A percentile compares a stretch with the other conserved stretches of the same genome.
Evolutionary conservation across 2,113 vertebrate species (phyloP).

Genomic region (Heptranchias perlo): DNA sequence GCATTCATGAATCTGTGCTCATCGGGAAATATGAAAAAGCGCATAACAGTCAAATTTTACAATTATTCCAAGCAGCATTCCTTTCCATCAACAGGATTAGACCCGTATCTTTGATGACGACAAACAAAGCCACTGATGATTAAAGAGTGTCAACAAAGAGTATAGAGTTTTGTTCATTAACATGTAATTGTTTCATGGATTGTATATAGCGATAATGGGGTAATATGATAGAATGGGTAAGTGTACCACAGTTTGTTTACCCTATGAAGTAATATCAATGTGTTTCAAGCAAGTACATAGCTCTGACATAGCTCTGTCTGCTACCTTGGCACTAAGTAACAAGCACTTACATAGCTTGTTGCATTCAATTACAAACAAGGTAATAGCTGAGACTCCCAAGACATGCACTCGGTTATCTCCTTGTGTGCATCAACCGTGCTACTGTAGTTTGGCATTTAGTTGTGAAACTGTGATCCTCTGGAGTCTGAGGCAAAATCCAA

Average conservation of each 20-base stretch:
- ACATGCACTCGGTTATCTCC: not conserved
- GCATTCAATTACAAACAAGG: not conserved
- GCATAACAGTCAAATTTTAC: not conserved
- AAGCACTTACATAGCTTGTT: not conserved
- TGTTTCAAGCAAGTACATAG: not conserved
- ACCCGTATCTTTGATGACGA: not conserved
- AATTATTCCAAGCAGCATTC: not conserved
- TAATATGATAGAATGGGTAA: not conserved
- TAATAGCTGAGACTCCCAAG: not conserved
- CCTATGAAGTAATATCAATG: not conserved
- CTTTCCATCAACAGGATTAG: not conserved
- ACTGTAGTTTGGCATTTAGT: not conserved
- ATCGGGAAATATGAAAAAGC: not conserved
- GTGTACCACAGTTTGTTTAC: not conserved
- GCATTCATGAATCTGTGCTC: not conserved
- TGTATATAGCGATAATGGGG: not conserved
- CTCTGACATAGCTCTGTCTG: not conserved
- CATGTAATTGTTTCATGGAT: not conserved
- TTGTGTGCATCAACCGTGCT: not conserved
- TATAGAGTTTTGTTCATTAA: not conserved
- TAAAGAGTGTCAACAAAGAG: not conserved
- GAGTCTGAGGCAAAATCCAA: not conserved
- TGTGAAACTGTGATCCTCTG: not conserved
- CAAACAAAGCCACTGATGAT: not conserved
- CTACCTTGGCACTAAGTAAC: not conserved